Evolutionary conservation across 2,797 vertebrate species (phyloP).

Genomic region (Channallabes apus): DNA sequence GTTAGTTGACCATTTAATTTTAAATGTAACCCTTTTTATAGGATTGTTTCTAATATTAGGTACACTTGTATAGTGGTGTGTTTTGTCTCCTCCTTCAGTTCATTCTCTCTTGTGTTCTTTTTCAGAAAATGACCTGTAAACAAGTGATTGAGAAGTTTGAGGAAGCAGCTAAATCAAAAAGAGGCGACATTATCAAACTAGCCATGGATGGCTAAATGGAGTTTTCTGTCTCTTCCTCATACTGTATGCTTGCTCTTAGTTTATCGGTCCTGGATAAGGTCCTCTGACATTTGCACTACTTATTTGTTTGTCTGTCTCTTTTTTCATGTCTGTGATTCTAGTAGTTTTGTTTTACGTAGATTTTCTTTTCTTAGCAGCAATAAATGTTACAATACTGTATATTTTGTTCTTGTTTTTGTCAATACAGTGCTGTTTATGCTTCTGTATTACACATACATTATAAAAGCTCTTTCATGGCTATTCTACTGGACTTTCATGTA

Average conservation of each 20-base stretch:
- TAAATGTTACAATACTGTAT: background rate
- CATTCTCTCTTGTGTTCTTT: slow-evolving; percentile 37
- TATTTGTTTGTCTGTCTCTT: no score
- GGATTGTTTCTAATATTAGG: background rate
- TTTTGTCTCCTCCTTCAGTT: background rate
- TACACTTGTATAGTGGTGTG: background rate
- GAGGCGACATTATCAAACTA: slow-evolving; percentile 68
- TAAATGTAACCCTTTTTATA: background rate
- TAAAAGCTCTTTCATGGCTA: background rate
- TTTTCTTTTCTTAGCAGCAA: background rate
- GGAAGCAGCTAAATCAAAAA: slow-evolving; percentile 66
- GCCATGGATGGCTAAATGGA: slow-evolving; percentile 58
- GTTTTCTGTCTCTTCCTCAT: background rate
- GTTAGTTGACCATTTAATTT: background rate
- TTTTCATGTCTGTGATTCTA: background rate
- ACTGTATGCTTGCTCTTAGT: background rate
- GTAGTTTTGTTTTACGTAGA: background rate
- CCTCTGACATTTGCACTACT: background rate
- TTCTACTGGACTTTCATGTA: background rate
- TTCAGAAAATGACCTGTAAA: slow-evolving; percentile 73
- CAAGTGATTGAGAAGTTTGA: slow-evolving; percentile 72
- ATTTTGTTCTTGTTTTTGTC: background rate
- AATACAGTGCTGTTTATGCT: background rate
- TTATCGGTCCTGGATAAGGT: background rate
- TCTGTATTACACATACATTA: background rate